Base-by-base conservation (phyloP, 2,888 invertebrate species). In the Rhagonycha lutea region DNA sequence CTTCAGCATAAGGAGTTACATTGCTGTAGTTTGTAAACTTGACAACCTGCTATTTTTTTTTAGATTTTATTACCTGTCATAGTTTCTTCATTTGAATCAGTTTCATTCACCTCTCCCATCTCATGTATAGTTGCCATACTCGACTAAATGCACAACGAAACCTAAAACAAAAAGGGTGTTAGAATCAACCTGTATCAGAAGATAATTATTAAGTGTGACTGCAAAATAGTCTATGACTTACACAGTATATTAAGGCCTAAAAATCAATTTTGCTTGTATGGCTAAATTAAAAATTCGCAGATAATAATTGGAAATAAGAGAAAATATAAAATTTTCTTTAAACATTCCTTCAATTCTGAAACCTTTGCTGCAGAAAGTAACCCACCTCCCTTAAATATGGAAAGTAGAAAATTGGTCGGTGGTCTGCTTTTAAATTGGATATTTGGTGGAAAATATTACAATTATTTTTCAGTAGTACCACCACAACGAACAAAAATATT, bases 41-140 rank as follows among this genome's bases (percentile, higher is more conserved):
- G 11, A 3, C 29, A 11, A 10, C 3, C 29, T 2, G 3, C 29
- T 3, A 10, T 8, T 47, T 47, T 5, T 4, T n/a, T n/a, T 47
- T 47, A 4, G 5, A 47, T 47, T 12, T n/a, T 7, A 47, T 47
- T 14, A 83, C 82, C 80, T 82, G 79, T 78, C 75, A 80, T 82
- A 81, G 83, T 84, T 80, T 87, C 87, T 77, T 87, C 87, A 79
- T 87, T 87, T 18, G 86, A 85, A 82, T 86, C 86, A 71, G 87
- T 83, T 81, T 88, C 87, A 78, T 87, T 87, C 69, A 88, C 86
- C 82, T 88, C 88, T 72, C 88, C 87, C 88, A 88, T 88, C 81
- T 86, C 85, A 78, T 84, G 84, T 78, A 82, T 82, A 84, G 86
- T 84, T 86, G 87, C 88, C 88, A 88, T 88, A 86, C 82, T 86